Evolutionary conservation across 2,113 vertebrate genomes (phyloP).

Genomic region (Gymnogyps californianus): DNA sequence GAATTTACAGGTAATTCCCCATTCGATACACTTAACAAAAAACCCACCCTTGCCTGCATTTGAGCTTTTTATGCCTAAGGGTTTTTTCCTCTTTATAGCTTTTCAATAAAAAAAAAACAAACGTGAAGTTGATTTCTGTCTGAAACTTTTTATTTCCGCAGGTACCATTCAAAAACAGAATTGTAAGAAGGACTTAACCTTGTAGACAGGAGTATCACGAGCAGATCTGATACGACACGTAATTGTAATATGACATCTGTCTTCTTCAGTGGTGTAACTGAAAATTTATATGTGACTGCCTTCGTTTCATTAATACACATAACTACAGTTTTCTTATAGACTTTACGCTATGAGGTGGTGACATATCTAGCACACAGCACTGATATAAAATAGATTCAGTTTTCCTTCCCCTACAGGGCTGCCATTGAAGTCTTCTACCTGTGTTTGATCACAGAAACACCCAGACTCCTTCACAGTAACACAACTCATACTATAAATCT

Average conservation of each 20-base stretch:
- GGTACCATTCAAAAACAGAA: not conserved
- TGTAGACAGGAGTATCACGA: not conserved
- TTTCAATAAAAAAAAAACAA: not conserved
- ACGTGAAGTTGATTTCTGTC: not conserved
- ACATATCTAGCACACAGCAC: not conserved
- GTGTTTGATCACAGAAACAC: not conserved
- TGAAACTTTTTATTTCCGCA: not conserved
- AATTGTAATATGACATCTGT: not conserved
- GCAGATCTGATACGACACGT: not conserved
- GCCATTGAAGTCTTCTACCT: not conserved
- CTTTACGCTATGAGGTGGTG: not conserved
- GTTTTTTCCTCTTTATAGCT: not conserved
- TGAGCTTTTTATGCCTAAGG: not conserved
- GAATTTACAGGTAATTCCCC: not conserved
- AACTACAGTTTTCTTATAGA: not conserved
- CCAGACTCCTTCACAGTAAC: not conserved
- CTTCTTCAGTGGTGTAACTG: not conserved
- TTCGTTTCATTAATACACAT: not conserved
- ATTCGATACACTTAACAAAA: not conserved
- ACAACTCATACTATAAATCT: not conserved
- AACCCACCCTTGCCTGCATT: not conserved
- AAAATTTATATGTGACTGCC: not conserved
- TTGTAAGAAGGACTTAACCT: not conserved
- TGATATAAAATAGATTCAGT: not conserved
- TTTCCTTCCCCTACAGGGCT: not conserved